These are phyloP conservation scores for Lepus townsendii DNA, from an alignment of 2,797 vertebrate species.

Conservation along the genomic window DNA sequence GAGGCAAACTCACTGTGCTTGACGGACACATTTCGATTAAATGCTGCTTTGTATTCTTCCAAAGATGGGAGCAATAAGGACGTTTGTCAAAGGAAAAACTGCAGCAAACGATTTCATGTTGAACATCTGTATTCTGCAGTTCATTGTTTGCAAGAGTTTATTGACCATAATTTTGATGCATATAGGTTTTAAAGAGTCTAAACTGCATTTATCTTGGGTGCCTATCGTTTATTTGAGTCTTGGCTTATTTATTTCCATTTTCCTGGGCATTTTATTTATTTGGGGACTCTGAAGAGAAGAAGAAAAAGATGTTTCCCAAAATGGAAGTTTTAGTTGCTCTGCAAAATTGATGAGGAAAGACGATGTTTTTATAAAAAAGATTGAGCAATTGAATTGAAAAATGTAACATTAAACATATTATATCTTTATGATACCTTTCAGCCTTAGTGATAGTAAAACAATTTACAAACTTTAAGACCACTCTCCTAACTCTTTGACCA, in stretches of 20 bases:
- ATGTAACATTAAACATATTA: slow-evolving; percentile 60
- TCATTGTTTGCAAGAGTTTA: slow-evolving; percentile 88
- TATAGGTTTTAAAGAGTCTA: slow-evolving; percentile 89
- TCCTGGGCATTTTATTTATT: slow-evolving; percentile 81
- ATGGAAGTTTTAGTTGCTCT: slow-evolving; percentile 77
- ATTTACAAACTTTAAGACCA: slow-evolving; percentile 72
- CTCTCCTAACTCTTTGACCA: slow-evolving; percentile 47
- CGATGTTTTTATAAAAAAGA: slow-evolving; percentile 69
- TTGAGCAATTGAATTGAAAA: slow-evolving; percentile 80
- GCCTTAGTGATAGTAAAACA: slow-evolving; percentile 65
- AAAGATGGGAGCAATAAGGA: slow-evolving; percentile 88
- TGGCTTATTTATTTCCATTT: slow-evolving; percentile 77
- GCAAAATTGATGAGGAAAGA: slow-evolving; percentile 77
- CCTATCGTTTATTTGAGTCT: slow-evolving; percentile 80
- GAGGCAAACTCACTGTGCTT: slow-evolving; percentile 86
- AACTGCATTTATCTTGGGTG: slow-evolving; percentile 83
- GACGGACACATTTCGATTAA: slow-evolving; percentile 89
- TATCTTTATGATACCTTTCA: slow-evolving; percentile 73
- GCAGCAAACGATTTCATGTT: slow-evolving; percentile 88
- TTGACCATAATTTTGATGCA: slow-evolving; percentile 91
- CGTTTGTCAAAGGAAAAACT: slow-evolving; percentile 91
- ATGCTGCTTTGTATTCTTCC: slow-evolving; percentile 88
- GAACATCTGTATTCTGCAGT: slow-evolving; percentile 89
- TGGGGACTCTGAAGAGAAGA: slow-evolving; percentile 63
- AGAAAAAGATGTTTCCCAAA: slow-evolving; percentile 76